A percentile compares a stretch with the other conserved stretches of the same genome.
Evolutionary conservation across 2,113 vertebrate species (phyloP).

Genomic region (Naja naja): DNA sequence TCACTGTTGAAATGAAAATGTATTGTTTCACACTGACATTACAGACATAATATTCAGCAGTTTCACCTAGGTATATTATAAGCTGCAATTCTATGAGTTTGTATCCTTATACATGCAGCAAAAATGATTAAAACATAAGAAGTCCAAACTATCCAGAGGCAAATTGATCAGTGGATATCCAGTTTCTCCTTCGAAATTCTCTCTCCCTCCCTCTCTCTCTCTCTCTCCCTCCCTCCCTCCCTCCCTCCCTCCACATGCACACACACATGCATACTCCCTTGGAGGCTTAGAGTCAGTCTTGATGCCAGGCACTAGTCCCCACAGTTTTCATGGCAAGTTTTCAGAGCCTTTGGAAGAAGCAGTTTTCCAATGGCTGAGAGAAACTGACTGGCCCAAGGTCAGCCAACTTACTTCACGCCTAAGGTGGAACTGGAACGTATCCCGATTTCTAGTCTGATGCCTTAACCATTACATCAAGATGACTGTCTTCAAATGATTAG

Average conservation of each 20-base stretch:
- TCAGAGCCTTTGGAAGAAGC: background rate
- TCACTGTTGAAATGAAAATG: background rate
- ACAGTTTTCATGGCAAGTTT: background rate
- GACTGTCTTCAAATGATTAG: background rate
- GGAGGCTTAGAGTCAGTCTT: background rate
- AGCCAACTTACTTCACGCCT: background rate
- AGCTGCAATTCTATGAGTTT: background rate
- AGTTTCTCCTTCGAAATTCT: background rate
- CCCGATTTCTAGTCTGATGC: background rate
- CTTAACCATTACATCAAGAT: background rate
- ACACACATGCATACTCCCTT: too few species aligned
- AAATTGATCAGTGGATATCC: too few species aligned
- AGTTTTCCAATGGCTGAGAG: background rate
- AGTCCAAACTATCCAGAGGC: too few species aligned
- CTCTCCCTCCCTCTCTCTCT: background rate
- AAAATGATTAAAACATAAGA: background rate
- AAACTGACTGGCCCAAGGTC: background rate
- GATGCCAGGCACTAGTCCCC: background rate
- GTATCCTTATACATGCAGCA: background rate
- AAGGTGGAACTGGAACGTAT: background rate
- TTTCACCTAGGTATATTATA: background rate
- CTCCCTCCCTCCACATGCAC: accelerated
- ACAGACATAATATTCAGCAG: background rate
- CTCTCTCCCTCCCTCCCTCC: background rate
- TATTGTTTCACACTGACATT: background rate